These are phyloP conservation scores for Myzus persicae DNA, from an alignment of 1,140 invertebrate species.

Conservation along the genomic window DNA sequence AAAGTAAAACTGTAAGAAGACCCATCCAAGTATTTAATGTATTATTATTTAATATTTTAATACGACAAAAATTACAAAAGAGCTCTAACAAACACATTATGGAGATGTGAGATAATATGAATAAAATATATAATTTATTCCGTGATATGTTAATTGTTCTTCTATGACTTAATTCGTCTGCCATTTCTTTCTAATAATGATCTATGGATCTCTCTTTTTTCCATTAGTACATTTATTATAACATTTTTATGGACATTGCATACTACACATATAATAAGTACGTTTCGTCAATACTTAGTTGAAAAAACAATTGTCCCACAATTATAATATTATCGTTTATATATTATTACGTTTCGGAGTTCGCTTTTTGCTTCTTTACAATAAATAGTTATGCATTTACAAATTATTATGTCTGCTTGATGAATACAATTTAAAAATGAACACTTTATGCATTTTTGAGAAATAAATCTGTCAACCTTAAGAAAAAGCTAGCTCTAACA, in stretches of 20 bases:
- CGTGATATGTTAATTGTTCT: too few species aligned
- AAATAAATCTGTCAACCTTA: background rate
- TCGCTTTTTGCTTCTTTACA: background rate
- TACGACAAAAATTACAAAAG: background rate
- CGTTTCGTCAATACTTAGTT: background rate
- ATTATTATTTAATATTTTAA: background rate
- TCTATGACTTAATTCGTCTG: too few species aligned
- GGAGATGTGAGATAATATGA: too few species aligned
- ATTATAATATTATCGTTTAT: background rate
- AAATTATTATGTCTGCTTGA: background rate
- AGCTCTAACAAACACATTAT: too few species aligned
- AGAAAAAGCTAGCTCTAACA: background rate
- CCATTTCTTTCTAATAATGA: too few species aligned
- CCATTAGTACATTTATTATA: too few species aligned
- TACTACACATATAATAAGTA: too few species aligned
- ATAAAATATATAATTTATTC: too few species aligned
- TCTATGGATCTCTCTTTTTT: too few species aligned
- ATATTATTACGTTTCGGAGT: background rate
- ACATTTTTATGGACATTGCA: too few species aligned
- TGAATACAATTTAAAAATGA: background rate
- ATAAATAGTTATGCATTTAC: background rate
- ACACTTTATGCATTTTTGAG: background rate
- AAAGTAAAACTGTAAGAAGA: background rate
- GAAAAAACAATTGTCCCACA: background rate
- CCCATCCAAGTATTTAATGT: background rate